Conservation (phyloP, 1,140 invertebrate species). For the Scaptomyza hsui region DNA sequence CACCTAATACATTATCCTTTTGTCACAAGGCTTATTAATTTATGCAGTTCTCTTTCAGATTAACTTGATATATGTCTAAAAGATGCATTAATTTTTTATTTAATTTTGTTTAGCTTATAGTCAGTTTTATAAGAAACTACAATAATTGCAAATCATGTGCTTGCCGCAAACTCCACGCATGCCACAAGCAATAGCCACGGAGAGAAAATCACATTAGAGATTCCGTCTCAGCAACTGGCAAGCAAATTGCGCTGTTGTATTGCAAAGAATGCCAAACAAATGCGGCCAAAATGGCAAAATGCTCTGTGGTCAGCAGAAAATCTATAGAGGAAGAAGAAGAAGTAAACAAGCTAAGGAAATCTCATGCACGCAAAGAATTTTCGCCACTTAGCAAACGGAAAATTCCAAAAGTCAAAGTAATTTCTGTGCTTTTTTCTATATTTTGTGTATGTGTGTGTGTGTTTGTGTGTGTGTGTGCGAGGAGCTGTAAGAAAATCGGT, state of each 20-base stretch:
- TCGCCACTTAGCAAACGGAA: conserved; percentile 51
- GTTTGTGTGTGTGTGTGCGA: background rate
- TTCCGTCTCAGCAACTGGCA: conserved; percentile 40
- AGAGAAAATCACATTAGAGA: conserved; percentile 46
- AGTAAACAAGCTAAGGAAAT: conserved; percentile 38
- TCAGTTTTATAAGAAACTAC: too few relatives aligned
- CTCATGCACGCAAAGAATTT: conserved; percentile 45
- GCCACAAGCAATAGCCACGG: conserved; percentile 9
- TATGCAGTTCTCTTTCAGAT: background rate
- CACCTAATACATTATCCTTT: conserved; percentile 32
- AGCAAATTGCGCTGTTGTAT: conserved; percentile 41
- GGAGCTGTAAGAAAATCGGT: background rate
- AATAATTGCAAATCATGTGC: conserved; percentile 50
- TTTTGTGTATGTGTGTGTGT: conserved; percentile 36
- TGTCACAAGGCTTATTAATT: conserved; percentile 14
- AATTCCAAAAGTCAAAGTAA: conserved; percentile 59
- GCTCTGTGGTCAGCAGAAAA: conserved; percentile 54
- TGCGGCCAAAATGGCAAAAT: conserved; percentile 50
- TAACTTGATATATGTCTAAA: conserved; percentile 26
- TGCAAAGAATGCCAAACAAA: conserved; percentile 35
- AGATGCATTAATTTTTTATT: conserved; percentile 44
- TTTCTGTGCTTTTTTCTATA: conserved; percentile 35
- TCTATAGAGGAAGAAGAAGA: conserved; percentile 18
- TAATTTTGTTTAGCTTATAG: too few relatives aligned
- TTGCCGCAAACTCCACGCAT: conserved; percentile 2